A percentile compares a stretch with the other conserved stretches of the same genome.
Evolutionary conservation across 1,140 invertebrate genomes (phyloP).

Genomic region (Anoplophora glabripennis): DNA sequence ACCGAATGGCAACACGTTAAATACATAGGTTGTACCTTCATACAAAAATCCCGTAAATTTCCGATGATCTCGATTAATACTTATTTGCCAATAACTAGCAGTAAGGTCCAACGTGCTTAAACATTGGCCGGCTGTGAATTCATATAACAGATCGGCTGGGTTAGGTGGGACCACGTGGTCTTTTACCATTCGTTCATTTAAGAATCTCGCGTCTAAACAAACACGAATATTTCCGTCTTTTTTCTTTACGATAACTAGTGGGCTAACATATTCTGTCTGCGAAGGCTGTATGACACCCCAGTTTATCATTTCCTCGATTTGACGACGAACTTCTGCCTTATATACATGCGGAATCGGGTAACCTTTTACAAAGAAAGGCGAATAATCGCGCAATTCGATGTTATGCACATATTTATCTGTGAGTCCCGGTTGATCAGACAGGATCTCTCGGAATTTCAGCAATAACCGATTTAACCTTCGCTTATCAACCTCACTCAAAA

Average conservation of each 20-base stretch:
- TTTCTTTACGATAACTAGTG: not conserved
- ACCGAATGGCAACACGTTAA: conserved; percentile 5
- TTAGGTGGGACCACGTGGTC: conserved; percentile 32
- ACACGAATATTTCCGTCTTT: conserved; percentile 5
- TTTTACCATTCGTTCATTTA: conserved; percentile 27
- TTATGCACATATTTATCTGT: conserved; percentile 31
- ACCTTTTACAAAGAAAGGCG: conserved; percentile 24
- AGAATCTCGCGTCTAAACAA: conserved; percentile 31
- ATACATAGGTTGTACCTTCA: conserved; percentile 1
- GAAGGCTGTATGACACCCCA: conserved; percentile 8
- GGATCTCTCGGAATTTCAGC: conserved; percentile 2
- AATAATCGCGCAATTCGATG: conserved; percentile 29
- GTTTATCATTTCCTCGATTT: conserved; percentile 30
- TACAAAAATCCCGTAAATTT: conserved; percentile 9
- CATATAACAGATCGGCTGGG: not conserved
- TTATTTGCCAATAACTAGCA: conserved; percentile 12
- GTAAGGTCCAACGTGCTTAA: too few species aligned
- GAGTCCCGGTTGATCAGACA: conserved; percentile 21
- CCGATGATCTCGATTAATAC: conserved; percentile 12
- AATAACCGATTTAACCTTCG: not conserved
- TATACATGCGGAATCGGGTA: conserved; percentile 39
- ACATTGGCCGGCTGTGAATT: too few species aligned
- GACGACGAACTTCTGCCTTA: conserved; percentile 21
- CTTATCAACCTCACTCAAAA: not conserved
- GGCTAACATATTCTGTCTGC: not conserved